Conservation (phyloP, 1,140 invertebrate species). For the Tachypleus tridentatus region DNA sequence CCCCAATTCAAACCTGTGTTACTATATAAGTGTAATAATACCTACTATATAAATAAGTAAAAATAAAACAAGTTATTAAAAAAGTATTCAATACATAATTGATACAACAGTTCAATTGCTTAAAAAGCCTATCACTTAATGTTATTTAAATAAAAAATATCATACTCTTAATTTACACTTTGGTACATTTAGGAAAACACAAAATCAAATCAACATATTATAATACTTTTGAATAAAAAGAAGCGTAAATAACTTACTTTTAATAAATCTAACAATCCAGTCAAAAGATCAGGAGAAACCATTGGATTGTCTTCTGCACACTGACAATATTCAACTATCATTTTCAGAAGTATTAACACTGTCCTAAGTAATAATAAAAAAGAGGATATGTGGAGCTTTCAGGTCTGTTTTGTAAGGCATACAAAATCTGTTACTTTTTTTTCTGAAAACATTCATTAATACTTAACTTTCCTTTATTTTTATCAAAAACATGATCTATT, state of each 20-base stretch:
- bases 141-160: not conserved
- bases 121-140: not conserved
- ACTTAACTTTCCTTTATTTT: too few species aligned
- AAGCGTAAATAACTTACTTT: slow-evolving; percentile 30
- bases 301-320: slow-evolving; percentile 49
- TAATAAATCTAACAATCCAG: slow-evolving; percentile 73
- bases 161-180: not conserved
- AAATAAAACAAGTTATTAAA: too few species aligned
- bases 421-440: too few species aligned
- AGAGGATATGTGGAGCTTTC: not conserved
- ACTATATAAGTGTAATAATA: too few species aligned
- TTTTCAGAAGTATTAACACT: slow-evolving; percentile 62
- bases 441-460: too few species aligned
- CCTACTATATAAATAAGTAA: too few species aligned
- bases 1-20: too few species aligned
- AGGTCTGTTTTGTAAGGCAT: too few species aligned
- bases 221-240: not conserved
- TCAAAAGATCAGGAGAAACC: slow-evolving; percentile 55
- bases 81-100: too few species aligned
- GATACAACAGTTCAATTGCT: too few species aligned
- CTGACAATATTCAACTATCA: slow-evolving; percentile 80
- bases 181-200: not conserved
- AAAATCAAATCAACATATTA: not conserved
- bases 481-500: too few species aligned
- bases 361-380: slow-evolving; percentile 36